Conservation (phyloP, 2,113 vertebrate genomes). For the Merops nubicus region DNA sequence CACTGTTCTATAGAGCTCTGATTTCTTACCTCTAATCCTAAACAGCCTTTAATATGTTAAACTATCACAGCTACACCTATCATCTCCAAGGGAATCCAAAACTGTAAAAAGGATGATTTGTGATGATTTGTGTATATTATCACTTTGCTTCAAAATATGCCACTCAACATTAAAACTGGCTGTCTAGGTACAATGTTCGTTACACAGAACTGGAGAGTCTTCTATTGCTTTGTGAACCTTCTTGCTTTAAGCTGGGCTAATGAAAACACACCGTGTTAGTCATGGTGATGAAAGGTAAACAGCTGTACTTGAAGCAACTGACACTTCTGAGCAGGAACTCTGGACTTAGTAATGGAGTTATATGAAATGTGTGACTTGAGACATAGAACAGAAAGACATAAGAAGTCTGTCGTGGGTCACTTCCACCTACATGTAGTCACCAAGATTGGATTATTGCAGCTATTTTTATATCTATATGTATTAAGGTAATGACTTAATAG, state of each 20-base stretch:
- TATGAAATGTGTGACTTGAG: not conserved
- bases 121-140: not conserved
- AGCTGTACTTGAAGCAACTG: not conserved
- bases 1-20: not conserved
- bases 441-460: constrained; percentile 3
- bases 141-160: not conserved
- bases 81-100: not conserved
- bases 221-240: not conserved
- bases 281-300: not conserved
- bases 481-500: constrained; percentile 24
- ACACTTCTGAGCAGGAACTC: not conserved
- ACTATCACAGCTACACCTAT: not conserved
- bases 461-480: constrained; percentile 47
- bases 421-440: not conserved
- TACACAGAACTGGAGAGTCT: not conserved
- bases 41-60: not conserved
- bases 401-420: not conserved
- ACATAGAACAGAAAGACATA: not conserved
- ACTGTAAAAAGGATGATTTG: not conserved
- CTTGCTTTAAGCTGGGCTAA: not conserved
- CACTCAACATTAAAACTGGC: not conserved
- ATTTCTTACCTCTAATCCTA: not conserved
- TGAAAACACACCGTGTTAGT: not conserved
- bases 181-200: not conserved
- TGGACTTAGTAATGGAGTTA: not conserved